phyloP scores from a whole-genome alignment of 2,113 vertebrate species.

The Motacilla tschutschensis region DNA sequence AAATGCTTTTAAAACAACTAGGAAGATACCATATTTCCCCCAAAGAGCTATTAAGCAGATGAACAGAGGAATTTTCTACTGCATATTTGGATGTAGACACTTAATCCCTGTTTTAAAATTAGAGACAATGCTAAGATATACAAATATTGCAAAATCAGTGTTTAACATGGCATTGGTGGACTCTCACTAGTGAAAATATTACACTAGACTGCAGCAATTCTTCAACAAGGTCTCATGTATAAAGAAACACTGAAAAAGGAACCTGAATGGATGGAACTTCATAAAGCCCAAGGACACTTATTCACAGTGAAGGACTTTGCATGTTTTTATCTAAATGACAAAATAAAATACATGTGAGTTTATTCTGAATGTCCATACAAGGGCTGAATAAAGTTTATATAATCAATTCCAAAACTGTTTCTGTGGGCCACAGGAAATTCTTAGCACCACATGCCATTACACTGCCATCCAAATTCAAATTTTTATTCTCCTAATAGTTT shows the following conservation, averaged over 20 bases:
- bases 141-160: background rate
- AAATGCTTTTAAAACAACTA: background rate
- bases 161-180: background rate
- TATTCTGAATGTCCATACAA: background rate
- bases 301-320: background rate
- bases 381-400: background rate
- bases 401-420: background rate
- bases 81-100: background rate
- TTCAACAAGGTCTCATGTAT: background rate
- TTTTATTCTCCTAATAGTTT: background rate
- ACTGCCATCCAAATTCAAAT: background rate
- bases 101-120: background rate
- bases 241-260: background rate
- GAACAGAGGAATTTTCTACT: background rate
- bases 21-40: background rate
- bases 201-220: background rate
- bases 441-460: background rate
- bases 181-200: background rate
- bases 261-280: background rate
- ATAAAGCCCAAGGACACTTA: background rate
- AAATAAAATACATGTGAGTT: background rate
- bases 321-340: background rate
- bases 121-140: background rate
- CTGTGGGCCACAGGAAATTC: background rate
- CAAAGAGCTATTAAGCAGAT: background rate